A percentile compares a stretch with the other conserved stretches of the same genome.
Conservation (phyloP, 1,140 invertebrate genomes). For the Psix sp. region DNA sequence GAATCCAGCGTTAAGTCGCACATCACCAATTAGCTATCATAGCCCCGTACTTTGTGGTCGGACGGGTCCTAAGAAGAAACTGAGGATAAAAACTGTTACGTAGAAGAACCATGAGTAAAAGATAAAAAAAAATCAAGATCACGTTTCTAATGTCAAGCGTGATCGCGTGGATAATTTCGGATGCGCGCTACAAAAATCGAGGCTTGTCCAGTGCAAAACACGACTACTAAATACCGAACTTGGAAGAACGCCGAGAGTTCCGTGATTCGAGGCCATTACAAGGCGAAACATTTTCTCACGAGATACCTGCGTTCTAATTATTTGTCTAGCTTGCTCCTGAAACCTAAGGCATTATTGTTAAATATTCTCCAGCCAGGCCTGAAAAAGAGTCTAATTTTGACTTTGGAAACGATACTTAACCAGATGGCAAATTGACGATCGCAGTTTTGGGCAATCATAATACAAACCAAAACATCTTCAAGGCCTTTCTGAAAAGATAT, state of each 20-base stretch:
- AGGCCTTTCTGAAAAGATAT: too few species aligned
- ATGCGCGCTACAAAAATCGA: slow-evolving; percentile 36
- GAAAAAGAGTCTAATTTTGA: slow-evolving; percentile 70
- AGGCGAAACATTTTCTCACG: slow-evolving; percentile 71
- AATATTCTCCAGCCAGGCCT: slow-evolving; percentile 60
- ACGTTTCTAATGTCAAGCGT: slow-evolving; percentile 40
- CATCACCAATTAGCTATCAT: slow-evolving; percentile 28
- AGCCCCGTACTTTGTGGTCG: slow-evolving; percentile 18
- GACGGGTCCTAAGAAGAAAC: not conserved
- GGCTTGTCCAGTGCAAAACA: slow-evolving; percentile 47
- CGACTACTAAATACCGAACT: slow-evolving; percentile 42
- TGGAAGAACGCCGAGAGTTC: slow-evolving; percentile 59
- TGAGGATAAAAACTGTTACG: not conserved
- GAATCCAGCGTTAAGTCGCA: slow-evolving; percentile 32
- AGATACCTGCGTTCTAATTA: slow-evolving; percentile 72
- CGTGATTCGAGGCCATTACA: slow-evolving; percentile 72
- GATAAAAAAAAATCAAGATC: slow-evolving; percentile 1
- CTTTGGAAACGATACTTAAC: slow-evolving; percentile 55
- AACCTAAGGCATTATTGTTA: slow-evolving; percentile 72
- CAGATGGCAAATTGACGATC: slow-evolving; percentile 15
- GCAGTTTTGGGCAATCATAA: slow-evolving; percentile 8
- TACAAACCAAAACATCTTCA: too few species aligned
- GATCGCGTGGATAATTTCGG: slow-evolving; percentile 32
- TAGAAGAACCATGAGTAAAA: not conserved
- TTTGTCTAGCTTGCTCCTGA: slow-evolving; percentile 74